These are phyloP conservation scores for Apotomis turbidana DNA, from an alignment of 2,888 invertebrate species.

Conservation along the genomic window DNA sequence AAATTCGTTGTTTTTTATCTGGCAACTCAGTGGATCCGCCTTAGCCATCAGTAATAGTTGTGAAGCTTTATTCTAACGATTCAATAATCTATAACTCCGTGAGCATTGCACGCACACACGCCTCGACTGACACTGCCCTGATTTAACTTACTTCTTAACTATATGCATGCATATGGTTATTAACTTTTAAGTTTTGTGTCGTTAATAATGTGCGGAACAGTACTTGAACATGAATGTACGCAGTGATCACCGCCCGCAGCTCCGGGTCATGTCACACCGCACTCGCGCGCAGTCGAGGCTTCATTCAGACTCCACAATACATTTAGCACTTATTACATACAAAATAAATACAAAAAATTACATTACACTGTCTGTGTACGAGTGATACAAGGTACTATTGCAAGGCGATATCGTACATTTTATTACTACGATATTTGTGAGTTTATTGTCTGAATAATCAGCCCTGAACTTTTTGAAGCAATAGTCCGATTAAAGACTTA, in stretches of 20 bases:
- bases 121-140: conserved; percentile 15
- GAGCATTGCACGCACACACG: conserved; percentile 44
- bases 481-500: background rate
- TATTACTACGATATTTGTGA: conserved; percentile 7
- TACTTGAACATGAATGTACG: too few species aligned
- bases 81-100: conserved; percentile 42
- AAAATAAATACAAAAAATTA: conserved; percentile 68
- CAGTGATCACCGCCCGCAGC: background rate
- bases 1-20: conserved; percentile 14
- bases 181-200: too few species aligned
- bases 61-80: conserved; percentile 45
- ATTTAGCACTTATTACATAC: conserved; percentile 63
- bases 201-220: too few species aligned
- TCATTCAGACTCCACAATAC: conserved; percentile 54
- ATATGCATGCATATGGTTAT: too few species aligned
- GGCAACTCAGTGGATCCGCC: conserved; percentile 1
- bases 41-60: conserved; percentile 28
- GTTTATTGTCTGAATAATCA: conserved; percentile 34
- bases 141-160: too few species aligned
- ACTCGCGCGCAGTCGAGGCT: background rate
- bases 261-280: too few species aligned
- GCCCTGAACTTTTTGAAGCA: conserved; percentile 3
- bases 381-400: conserved; percentile 23
- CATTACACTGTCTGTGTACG: conserved; percentile 28
- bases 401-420: conserved; percentile 17